Evolutionary conservation across 92 coral and sea anemone genomes (phyloP).

Genomic region (Zoanthus sansibaricus): DNA sequence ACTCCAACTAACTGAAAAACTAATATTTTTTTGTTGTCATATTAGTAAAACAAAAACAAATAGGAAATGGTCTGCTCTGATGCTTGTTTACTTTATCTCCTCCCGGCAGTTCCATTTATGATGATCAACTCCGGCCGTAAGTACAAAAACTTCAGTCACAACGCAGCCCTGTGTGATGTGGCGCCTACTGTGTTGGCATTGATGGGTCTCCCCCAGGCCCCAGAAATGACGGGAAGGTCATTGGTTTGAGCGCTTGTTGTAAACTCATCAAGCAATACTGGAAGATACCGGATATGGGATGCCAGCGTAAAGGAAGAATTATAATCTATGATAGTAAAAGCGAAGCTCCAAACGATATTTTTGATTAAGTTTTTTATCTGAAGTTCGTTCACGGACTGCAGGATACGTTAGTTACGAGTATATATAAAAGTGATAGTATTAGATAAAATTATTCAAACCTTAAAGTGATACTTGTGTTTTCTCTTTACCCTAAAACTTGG

Average conservation of each 20-base stretch:
- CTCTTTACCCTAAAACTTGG: too few species aligned
- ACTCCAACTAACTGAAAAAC: too few species aligned
- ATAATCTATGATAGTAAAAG: too few species aligned
- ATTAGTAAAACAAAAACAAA: too few species aligned
- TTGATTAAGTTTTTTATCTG: too few species aligned
- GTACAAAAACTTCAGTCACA: slow-evolving; percentile 78
- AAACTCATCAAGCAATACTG: neutral
- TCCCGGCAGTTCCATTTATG: slow-evolving; percentile 80
- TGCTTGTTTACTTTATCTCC: neutral
- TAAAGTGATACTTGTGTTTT: too few species aligned
- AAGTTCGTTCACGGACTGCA: too few species aligned
- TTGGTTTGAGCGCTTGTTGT: slow-evolving; percentile 38
- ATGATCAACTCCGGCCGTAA: slow-evolving; percentile 87
- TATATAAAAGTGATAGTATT: too few species aligned
- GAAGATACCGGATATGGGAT: neutral
- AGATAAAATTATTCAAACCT: too few species aligned
- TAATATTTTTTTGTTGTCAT: too few species aligned
- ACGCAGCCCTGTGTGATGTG: slow-evolving; percentile 98
- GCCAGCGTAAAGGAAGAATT: neutral
- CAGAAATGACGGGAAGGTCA: slow-evolving; percentile 93
- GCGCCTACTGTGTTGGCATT: slow-evolving; percentile 94
- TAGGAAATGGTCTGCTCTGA: neutral
- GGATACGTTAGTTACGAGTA: too few species aligned
- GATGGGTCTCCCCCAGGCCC: slow-evolving; percentile 85
- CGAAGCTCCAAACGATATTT: too few species aligned